These are phyloP conservation scores for Leptothorax acervorum DNA, from an alignment of 2,888 invertebrate genomes.

Conservation along the genomic window DNA sequence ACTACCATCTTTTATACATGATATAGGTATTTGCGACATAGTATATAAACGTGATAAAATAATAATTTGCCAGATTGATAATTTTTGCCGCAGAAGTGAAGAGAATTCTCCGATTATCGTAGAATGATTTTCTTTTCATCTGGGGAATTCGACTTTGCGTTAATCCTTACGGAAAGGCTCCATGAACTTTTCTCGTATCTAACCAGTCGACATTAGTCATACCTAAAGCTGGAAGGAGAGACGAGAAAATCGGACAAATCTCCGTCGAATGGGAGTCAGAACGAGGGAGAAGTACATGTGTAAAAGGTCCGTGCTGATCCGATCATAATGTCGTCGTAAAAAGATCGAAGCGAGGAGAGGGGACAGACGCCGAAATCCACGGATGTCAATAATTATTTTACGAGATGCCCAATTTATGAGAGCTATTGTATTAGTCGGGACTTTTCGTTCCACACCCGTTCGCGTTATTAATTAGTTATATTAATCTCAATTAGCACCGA, in stretches of 20 bases:
- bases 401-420: constrained; percentile 57
- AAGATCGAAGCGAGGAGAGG: constrained; percentile 11
- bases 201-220: constrained; percentile 68
- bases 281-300: constrained; percentile 46
- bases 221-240: constrained; percentile 25
- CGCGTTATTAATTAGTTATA: constrained; percentile 9
- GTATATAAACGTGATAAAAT: not conserved
- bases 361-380: constrained; percentile 12
- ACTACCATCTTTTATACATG: not conserved
- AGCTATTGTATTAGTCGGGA: not conserved
- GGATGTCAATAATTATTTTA: constrained; percentile 71
- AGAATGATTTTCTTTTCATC: constrained; percentile 29
- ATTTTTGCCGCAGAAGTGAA: not conserved
- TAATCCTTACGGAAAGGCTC: constrained; percentile 36
- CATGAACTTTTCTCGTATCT: constrained; percentile 61
- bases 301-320: constrained; percentile 61
- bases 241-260: constrained; percentile 42
- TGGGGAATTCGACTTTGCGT: constrained; percentile 32
- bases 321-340: constrained; percentile 67
- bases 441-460: not conserved
- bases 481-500: constrained; percentile 3
- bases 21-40: not conserved
- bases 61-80: not conserved
- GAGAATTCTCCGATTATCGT: not conserved
- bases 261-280: constrained; percentile 38